Base-by-base conservation (phyloP, 2,113 vertebrate species). In the Chascanopsetta lugubris region DNA sequence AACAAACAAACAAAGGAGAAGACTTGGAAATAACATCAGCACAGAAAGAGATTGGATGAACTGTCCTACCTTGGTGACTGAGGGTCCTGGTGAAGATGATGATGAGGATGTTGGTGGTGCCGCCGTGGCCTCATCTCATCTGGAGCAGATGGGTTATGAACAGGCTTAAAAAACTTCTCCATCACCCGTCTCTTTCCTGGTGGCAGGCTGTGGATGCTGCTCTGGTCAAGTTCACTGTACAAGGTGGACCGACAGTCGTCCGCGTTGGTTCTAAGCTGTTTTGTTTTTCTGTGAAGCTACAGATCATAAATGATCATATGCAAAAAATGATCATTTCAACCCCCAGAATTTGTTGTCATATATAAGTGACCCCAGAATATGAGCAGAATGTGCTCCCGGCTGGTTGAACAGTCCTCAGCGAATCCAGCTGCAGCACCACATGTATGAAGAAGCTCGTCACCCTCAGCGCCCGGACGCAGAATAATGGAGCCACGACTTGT, bases 121-220 rank as follows among this genome's bases (percentile, higher is more conserved):
- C 70, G 86, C 50, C 54, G 59, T 0, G 29, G 55, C 63, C 87
- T 86, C n/a, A 57, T 53, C 38, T 89, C 85, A 3, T 88, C 89
- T 12, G 53, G 51, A 1, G 48, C 25, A 26, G 82, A 76, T 25
- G 84, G 76, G 25, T 55, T 75, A 20, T 79, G 81, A 51, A 93
- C 80, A 1, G 92, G 92, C 17, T 85, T 92, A 42, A 94, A 93
- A 66, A 83, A 92, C 47, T 88, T 94, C 60, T 93, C 92, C 89
- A 92, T 86, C 21, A 85, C 72, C 22, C 87, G 69, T 47, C 72
- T 1, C 15, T 80, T 87, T 7, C 45, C 89, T 34, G 72, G 72
- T 17, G 72, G 76, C 8, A 75, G 69, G 32, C 63, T 76, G 46
- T 24, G 1, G 2, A 68, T 57, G 49, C 53, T 2, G 43, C 50